These are phyloP conservation scores for Muscicapa comitata DNA, from an alignment of 2,797 vertebrate genomes.

Conservation along the genomic window DNA sequence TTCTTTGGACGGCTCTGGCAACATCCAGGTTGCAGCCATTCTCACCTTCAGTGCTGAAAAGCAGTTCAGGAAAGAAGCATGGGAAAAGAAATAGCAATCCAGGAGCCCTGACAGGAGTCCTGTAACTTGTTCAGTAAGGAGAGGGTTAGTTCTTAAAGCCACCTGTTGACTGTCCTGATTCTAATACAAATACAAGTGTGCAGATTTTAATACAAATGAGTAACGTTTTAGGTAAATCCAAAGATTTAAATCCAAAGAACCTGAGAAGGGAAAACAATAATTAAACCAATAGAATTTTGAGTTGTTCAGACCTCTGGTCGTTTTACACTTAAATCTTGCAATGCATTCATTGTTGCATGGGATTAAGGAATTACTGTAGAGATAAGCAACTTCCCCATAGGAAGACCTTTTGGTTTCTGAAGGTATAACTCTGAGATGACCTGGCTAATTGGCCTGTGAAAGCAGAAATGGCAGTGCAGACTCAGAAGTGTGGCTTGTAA, in stretches of 20 bases:
- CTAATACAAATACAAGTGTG: not conserved
- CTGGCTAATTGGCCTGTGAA: not conserved
- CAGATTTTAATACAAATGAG: not conserved
- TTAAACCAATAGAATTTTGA: not conserved
- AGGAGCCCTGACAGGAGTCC: not conserved
- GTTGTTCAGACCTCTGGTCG: not conserved
- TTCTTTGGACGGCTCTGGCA: not conserved
- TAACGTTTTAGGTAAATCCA: not conserved
- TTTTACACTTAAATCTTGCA: not conserved
- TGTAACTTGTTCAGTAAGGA: not conserved
- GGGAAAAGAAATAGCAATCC: not conserved
- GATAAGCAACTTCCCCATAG: not conserved
- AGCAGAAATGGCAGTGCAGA: not conserved
- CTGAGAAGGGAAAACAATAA: not conserved
- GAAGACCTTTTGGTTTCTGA: not conserved
- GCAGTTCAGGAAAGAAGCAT: not conserved
- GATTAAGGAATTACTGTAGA: not conserved
- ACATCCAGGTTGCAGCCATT: not conserved
- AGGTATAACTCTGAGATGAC: not conserved
- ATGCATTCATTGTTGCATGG: not conserved
- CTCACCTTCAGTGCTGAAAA: not conserved
- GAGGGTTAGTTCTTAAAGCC: not conserved
- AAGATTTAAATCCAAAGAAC: not conserved
- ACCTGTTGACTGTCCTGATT: not conserved
- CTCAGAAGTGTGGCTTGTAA: fast-evolving